Conservation (phyloP, 2,888 invertebrate species). For the Amblyteles armatorius region DNA sequence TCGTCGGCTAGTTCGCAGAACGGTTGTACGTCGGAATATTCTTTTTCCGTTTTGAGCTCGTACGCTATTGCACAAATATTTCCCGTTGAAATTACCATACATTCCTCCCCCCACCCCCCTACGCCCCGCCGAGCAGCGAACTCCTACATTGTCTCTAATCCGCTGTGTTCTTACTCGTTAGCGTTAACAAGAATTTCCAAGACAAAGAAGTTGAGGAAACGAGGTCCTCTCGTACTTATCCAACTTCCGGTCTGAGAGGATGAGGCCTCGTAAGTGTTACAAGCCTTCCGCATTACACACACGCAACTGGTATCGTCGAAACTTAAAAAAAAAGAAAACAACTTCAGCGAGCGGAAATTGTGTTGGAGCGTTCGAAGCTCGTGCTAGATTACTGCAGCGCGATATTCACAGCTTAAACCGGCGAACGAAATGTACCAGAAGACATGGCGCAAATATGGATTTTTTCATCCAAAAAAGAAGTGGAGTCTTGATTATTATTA, state of each 20-base stretch:
- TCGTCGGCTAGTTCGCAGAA: background rate
- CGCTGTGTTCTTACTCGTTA: slow-evolving; percentile 30
- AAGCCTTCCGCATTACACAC: background rate
- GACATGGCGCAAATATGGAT: background rate
- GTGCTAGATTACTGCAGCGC: background rate
- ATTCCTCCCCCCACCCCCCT: background rate
- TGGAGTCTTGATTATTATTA: background rate
- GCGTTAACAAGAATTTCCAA: slow-evolving; percentile 32
- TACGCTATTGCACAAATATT: slow-evolving; percentile 13
- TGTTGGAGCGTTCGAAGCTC: background rate
- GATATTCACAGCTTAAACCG: background rate
- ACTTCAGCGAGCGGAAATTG: too few relatives aligned
- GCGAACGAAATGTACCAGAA: slow-evolving; percentile 8
- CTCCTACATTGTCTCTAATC: slow-evolving; percentile 40
- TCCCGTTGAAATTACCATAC: slow-evolving; percentile 29
- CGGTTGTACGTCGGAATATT: background rate
- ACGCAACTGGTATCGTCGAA: background rate
- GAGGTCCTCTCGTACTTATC: slow-evolving; percentile 25
- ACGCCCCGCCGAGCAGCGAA: background rate
- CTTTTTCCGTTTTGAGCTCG: slow-evolving; percentile 4
- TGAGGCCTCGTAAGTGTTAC: slow-evolving; percentile 1
- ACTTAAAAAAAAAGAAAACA: background rate
- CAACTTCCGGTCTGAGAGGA: slow-evolving; percentile 27
- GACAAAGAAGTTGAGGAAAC: slow-evolving; percentile 22
- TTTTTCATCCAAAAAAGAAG: background rate